These are phyloP conservation scores for Tamandua tetradactyla DNA, from an alignment of 2,797 vertebrate species.

Conservation along the genomic window DNA sequence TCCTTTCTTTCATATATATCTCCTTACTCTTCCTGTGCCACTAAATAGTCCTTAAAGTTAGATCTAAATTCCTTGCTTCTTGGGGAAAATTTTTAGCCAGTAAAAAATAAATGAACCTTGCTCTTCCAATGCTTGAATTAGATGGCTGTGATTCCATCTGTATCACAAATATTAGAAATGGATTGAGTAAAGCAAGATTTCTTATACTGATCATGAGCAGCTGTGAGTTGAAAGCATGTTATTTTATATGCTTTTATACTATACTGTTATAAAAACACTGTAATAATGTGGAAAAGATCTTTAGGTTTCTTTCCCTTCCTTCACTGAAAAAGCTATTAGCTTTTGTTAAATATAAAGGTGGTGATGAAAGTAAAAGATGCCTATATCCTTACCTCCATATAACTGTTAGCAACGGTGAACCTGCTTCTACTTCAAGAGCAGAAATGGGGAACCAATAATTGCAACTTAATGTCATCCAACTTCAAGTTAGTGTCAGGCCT, in stretches of 20 bases:
- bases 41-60: not conserved
- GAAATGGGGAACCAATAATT: not conserved
- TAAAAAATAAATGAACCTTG: not conserved
- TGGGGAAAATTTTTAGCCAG: not conserved
- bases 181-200: not conserved
- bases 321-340: not conserved
- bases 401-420: not conserved
- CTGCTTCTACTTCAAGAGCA: not conserved
- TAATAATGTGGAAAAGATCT: not conserved
- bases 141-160: not conserved
- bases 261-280: not conserved
- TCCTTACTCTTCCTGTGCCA: not conserved
- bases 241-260: not conserved
- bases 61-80: not conserved
- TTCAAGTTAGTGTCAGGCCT: not conserved
- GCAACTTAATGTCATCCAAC: not conserved
- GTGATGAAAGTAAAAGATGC: not conserved
- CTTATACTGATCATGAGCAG: not conserved
- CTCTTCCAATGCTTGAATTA: not conserved
- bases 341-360: not conserved
- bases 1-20: not conserved
- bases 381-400: not conserved
- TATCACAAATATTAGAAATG: not conserved
- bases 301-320: not conserved
- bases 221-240: not conserved